phyloP scores from a whole-genome alignment of 2,113 vertebrate species.

The Varanus salvator region DNA sequence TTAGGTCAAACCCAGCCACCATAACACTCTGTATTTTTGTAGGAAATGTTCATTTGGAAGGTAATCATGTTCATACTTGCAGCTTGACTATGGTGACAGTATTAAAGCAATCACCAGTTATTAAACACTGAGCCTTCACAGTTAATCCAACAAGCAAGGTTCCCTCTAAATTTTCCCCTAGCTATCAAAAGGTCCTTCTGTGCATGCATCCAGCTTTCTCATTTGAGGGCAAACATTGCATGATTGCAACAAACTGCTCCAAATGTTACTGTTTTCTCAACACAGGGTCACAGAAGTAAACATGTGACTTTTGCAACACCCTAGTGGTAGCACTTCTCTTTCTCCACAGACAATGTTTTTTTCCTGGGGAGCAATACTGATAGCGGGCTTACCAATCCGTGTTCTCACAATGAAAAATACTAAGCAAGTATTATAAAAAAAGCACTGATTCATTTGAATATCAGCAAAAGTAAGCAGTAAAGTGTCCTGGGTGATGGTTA shows the following conservation, averaged over 20 bases:
- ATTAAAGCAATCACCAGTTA: background rate
- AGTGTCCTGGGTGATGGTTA: background rate
- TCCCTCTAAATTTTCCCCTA: background rate
- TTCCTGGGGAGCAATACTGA: background rate
- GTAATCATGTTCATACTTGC: constrained; percentile 13
- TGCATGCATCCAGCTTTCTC: background rate
- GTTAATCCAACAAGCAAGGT: background rate
- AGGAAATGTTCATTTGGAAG: constrained; percentile 20
- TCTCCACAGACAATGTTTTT: background rate
- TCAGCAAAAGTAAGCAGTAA: background rate
- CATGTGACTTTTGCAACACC: background rate
- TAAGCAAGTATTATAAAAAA: background rate
- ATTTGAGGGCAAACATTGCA: background rate
- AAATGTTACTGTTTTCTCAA: background rate
- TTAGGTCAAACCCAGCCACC: constrained; percentile 4
- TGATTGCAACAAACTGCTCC: background rate
- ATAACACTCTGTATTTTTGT: constrained; percentile 22
- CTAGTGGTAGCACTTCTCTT: background rate
- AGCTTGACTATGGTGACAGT: background rate
- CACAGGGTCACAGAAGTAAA: background rate
- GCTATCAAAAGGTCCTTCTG: background rate
- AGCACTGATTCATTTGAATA: background rate
- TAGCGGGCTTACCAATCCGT: too few relatives aligned
- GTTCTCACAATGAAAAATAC: background rate
- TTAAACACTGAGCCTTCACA: background rate